phyloP scores from a whole-genome alignment of 2,113 vertebrate genomes.

The Eubucco bourcierii region DNA sequence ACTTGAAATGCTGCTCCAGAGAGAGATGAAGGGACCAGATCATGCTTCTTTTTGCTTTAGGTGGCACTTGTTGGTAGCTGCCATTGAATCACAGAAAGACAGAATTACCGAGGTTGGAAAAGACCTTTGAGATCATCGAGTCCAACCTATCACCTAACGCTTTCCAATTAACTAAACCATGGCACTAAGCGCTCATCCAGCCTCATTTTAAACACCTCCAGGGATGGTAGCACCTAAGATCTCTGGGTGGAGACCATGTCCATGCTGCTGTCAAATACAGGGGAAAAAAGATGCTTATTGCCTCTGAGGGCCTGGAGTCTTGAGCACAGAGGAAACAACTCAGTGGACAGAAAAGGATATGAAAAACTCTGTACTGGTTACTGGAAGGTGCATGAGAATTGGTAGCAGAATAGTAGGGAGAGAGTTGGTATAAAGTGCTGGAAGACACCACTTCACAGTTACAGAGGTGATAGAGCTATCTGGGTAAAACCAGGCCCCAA shows the following conservation, averaged over 20 bases:
- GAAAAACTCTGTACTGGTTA: background rate
- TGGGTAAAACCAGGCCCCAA: background rate
- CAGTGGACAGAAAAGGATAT: background rate
- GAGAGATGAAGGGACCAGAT: background rate
- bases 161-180: too few species aligned
- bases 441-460: background rate
- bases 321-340: background rate
- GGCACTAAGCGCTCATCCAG: too few species aligned
- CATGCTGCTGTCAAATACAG: background rate
- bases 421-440: background rate
- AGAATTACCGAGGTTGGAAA: too few species aligned
- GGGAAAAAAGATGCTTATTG: background rate
- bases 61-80: background rate
- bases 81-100: background rate
- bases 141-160: too few species aligned
- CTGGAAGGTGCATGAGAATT: too few species aligned
- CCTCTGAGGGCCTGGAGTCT: background rate
- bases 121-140: too few species aligned
- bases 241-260: background rate
- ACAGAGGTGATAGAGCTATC: background rate
- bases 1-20: background rate
- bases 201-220: too few species aligned
- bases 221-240: background rate
- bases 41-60: fast-evolving
- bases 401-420: background rate